These are phyloP conservation scores for Pachycephala philippinensis DNA, from an alignment of 2,113 vertebrate species.

Conservation along the genomic window DNA sequence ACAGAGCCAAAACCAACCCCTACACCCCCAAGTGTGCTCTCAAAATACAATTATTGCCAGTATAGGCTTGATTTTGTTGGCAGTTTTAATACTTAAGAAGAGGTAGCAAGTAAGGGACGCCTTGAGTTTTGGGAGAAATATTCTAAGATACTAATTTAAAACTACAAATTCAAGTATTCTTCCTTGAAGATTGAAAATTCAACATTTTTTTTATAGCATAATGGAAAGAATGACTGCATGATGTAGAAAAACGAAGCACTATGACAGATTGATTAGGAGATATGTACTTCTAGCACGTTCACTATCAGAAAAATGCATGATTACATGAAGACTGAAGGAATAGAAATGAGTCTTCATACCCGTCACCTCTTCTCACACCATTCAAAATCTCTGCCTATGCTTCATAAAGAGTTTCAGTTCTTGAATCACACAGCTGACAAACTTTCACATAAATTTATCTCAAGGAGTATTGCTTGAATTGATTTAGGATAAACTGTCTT, in stretches of 20 bases:
- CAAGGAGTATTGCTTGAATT: conserved; percentile 1
- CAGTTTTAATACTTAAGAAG: neutral
- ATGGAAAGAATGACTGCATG: neutral
- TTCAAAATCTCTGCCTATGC: neutral
- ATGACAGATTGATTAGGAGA: neutral
- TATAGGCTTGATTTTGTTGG: neutral
- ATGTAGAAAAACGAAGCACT: neutral
- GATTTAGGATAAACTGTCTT: conserved; percentile 22
- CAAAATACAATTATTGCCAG: neutral
- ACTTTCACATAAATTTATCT: conserved; percentile 8
- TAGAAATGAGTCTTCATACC: neutral
- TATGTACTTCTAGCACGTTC: neutral
- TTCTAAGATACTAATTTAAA: neutral
- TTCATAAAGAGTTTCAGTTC: neutral
- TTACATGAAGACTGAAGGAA: neutral
- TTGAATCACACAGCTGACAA: conserved; percentile 20
- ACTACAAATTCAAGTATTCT: neutral
- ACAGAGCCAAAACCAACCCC: neutral
- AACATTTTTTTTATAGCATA: neutral
- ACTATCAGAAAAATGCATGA: neutral
- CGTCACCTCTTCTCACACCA: neutral
- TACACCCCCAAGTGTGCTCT: neutral
- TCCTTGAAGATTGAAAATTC: neutral
- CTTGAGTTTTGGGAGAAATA: neutral
- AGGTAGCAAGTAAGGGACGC: neutral